Percentiles rank a stretch among this genome's conserved stretches.
Evolutionary conservation across 2,888 invertebrate species (phyloP).

Genomic region (Apamea sordens): DNA sequence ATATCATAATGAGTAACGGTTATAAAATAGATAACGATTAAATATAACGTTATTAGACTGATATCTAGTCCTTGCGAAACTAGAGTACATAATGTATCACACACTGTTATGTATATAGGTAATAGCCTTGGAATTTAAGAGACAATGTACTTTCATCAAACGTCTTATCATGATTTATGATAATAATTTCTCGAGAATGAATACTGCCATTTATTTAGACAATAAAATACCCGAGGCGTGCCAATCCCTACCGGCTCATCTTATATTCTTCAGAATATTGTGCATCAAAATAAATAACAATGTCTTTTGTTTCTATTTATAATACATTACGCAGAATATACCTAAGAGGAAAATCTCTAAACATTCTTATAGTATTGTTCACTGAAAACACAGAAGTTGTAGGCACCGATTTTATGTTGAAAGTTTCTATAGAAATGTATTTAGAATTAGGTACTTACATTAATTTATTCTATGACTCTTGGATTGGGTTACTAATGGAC

Average conservation of each 20-base stretch:
- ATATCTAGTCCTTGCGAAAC: slow-evolving; percentile 28
- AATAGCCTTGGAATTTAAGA: slow-evolving; percentile 57
- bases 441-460: not conserved
- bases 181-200: slow-evolving; percentile 61
- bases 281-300: slow-evolving; percentile 1
- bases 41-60: slow-evolving; percentile 11
- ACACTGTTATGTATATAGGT: slow-evolving; percentile 37
- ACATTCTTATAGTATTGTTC: slow-evolving; percentile 19
- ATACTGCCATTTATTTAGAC: slow-evolving; percentile 39
- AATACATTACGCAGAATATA: slow-evolving; percentile 40
- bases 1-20: slow-evolving; percentile 48
- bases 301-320: slow-evolving; percentile 39
- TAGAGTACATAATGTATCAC: slow-evolving; percentile 50
- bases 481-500: slow-evolving; percentile 6
- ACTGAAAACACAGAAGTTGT: slow-evolving; percentile 32
- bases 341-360: slow-evolving; percentile 41
- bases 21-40: slow-evolving; percentile 43
- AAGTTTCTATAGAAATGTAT: slow-evolving; percentile 16
- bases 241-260: slow-evolving; percentile 21
- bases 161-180: slow-evolving; percentile 66
- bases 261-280: slow-evolving; percentile 27
- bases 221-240: slow-evolving; percentile 32
- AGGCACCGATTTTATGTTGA: slow-evolving; percentile 1
- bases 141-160: slow-evolving; percentile 56
- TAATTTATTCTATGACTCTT: not conserved